Evolutionary conservation across 2,888 invertebrate genomes (phyloP).

Genomic region (Sericinus montela): DNA sequence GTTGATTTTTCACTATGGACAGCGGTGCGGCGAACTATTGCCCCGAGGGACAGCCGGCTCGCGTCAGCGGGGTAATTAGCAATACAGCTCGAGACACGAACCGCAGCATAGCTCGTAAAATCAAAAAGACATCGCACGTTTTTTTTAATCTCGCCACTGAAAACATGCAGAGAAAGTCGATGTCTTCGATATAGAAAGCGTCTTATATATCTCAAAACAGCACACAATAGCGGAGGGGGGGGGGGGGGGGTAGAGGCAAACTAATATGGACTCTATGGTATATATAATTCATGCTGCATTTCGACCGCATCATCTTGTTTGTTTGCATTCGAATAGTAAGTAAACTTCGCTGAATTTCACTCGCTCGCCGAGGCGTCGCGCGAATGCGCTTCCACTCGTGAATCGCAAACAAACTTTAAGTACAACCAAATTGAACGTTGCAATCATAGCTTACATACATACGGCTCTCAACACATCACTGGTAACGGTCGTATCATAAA

Average conservation of each 20-base stretch:
- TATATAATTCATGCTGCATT: slow-evolving; percentile 54
- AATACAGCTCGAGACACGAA: slow-evolving; percentile 38
- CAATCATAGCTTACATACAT: slow-evolving; percentile 24
- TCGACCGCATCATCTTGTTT: slow-evolving; percentile 40
- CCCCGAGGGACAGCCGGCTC: slow-evolving; percentile 34
- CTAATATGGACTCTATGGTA: slow-evolving; percentile 54
- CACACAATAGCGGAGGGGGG: slow-evolving; percentile 54
- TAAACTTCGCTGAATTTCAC: slow-evolving; percentile 73
- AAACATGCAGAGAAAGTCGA: slow-evolving; percentile 64
- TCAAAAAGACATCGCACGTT: slow-evolving; percentile 77
- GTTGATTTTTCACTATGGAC: slow-evolving; percentile 72
- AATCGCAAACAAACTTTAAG: slow-evolving; percentile 65
- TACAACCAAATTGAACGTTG: slow-evolving; percentile 69
- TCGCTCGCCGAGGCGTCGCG: slow-evolving; percentile 54
- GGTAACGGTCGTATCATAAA: slow-evolving; percentile 19
- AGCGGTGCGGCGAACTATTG: slow-evolving; percentile 51
- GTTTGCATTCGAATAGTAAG: slow-evolving; percentile 34
- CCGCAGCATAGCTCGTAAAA: slow-evolving; percentile 61
- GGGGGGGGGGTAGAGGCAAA: slow-evolving; percentile 46
- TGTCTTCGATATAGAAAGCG: slow-evolving; percentile 50
- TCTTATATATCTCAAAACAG: slow-evolving; percentile 31
- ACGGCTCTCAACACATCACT: slow-evolving; percentile 25
- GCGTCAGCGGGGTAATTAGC: slow-evolving; percentile 33
- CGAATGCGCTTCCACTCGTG: slow-evolving; percentile 40
- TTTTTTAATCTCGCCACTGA: slow-evolving; percentile 53